Base-by-base conservation (phyloP, 1,140 invertebrate genomes). In the Zaprionus vittiger region DNA sequence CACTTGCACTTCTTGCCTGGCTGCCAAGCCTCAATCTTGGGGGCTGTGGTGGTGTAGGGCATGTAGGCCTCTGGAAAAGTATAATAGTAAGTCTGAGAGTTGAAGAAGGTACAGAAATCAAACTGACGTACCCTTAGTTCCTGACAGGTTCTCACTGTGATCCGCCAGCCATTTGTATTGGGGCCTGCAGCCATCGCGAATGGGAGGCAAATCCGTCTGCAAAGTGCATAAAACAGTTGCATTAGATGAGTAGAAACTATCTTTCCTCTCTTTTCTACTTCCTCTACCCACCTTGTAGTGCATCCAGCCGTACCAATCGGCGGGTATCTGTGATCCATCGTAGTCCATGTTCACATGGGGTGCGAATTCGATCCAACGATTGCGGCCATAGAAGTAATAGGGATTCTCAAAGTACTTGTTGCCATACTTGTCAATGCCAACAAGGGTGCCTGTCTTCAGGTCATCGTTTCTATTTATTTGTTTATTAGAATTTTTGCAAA, bases 391-490 rank as follows among this genome's bases (percentile, higher is more conserved):
- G 93, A 99, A 99, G 92, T 97, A 98, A 49, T 94, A 93, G 28
- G 97, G 96, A 91, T 99, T 99, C 94, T 99, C 96, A 93, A 95
- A 99, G 93, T 99, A 99, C 93, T 97, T 98, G 93, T 99, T 99
- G 37, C 99, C 99, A 93, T 96, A 98, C 92, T 98, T 96, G 93
- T 99, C 99, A 70, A 95, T 95, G n/a, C 99, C 99, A n/a, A 99
- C 95, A 0, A 98, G 91, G 0, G 93, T 95, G 24, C 98, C 98
- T 49, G 95, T 94, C 94, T 98, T 99, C 22, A 99, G 85, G 1
- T 97, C 96, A 94, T 99, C 98, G 81, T 95, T 95, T 91, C 98
- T 98, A 70, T 79, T 81, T 70, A 74, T 57, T 17, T 70, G 28
- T 62, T 62, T 34, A 38, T 52, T 4, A 9, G 44, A 62, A 64